Percentiles rank a stretch among this genome's conserved stretches.
Evolutionary conservation across 2,113 vertebrate species (phyloP).

Genomic region (Polypterus bichir): DNA sequence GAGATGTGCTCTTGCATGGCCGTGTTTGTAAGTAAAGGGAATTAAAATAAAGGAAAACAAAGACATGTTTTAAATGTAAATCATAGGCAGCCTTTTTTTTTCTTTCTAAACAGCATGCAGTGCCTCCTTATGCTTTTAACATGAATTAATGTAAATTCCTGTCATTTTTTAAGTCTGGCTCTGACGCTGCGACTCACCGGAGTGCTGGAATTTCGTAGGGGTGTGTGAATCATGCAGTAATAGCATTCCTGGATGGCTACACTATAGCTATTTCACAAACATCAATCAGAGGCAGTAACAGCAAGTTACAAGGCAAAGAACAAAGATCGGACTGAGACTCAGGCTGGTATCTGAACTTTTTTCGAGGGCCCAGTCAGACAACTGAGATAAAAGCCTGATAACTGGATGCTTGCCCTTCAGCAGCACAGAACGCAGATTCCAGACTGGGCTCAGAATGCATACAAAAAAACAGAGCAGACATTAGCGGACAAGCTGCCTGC

Average conservation of each 20-base stretch:
- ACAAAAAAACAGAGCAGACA: too few species aligned
- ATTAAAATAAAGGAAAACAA: constrained; percentile 23
- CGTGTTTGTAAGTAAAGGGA: constrained; percentile 11
- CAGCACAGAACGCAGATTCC: constrained; percentile 10
- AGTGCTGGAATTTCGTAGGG: constrained; percentile 47
- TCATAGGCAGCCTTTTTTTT: constrained; percentile 27
- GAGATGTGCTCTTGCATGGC: constrained; percentile 36
- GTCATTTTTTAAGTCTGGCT: constrained; percentile 37
- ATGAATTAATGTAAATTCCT: constrained; percentile 56
- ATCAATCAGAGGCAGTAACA: constrained; percentile 41
- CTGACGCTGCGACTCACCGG: constrained; percentile 40
- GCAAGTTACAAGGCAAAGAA: constrained; percentile 20
- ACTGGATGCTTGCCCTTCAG: constrained; percentile 15
- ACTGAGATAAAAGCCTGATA: constrained; percentile 13
- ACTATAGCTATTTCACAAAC: constrained; percentile 43
- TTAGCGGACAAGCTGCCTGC: too few species aligned
- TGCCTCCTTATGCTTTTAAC: constrained; percentile 51
- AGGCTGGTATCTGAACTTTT: constrained; percentile 21
- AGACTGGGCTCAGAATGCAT: not conserved
- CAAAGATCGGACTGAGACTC: constrained; percentile 15
- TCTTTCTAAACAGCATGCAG: constrained; percentile 40
- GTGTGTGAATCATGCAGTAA: constrained; percentile 48
- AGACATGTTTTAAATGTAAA: constrained; percentile 12
- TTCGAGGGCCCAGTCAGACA: constrained; percentile 21
- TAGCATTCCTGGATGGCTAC: constrained; percentile 47